Base-by-base conservation (phyloP, 2,113 vertebrate genomes). In the Tylochromis polylepis region DNA sequence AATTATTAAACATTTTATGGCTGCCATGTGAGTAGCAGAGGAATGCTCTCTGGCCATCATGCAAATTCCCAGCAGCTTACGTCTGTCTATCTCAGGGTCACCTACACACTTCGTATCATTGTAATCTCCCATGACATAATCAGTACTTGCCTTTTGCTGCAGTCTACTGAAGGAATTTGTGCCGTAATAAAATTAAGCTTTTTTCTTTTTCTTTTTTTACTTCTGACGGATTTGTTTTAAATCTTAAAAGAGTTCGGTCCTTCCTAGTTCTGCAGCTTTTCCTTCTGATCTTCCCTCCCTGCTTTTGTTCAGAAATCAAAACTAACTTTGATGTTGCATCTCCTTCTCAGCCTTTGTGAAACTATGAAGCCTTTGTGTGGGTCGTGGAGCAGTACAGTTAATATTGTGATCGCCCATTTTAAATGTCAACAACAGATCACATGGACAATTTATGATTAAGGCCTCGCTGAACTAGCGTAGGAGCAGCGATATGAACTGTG, bases 1-100 rank as follows among this genome's bases (percentile, higher is more conserved):
- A 93, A 93, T 92, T 55, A 89, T 94, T 91, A 85, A 89, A 79
- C 15, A 15, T 60, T 92, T 90, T 94, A 94, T 81, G 29, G 84
- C 75, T 31, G 27, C 56, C 24, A 3, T 89, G 60, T 85, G 84
- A 87, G 86, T 80, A 84, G 59, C 27, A 34, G 77, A 14, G 31
- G 65, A 2, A 49, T 79, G 65, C 27, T 87, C 34, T 72, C 62
- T 78, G 56, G 80, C 43, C 81, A 72, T 41, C 1, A 51, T 34
- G 11, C 67, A 85, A 57, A 84, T 84, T 89, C 41, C 22, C 11
- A 85, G 16, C 77, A 79, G 75, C 14, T 86, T 49, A 84, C 18
- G 2, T 78, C 16, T 81, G 55, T 79, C 15, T 83, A 5, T 38
- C 58, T 56, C 11, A 34, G 59, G 20, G 53, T 85, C 60, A 60